A percentile compares a stretch with the other conserved stretches of the same genome.
Conservation (phyloP, 2,888 invertebrate genomes). For the Mechanitis mazaeus region DNA sequence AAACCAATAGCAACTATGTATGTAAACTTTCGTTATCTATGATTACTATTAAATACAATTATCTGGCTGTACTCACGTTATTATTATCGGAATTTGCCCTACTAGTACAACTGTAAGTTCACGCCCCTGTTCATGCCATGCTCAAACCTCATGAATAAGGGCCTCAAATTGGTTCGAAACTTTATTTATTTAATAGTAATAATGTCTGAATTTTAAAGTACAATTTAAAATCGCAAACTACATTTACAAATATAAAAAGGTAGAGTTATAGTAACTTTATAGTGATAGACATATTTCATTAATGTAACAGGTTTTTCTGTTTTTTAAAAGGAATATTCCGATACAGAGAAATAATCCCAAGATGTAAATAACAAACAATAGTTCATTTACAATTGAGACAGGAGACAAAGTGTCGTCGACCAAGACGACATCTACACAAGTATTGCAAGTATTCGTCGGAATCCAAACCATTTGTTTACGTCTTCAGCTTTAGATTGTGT, state of each 20-base stretch:
- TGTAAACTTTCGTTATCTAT: too few species aligned
- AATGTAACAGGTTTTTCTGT: background rate
- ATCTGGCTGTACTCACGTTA: too few species aligned
- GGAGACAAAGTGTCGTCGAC: constrained; percentile 31
- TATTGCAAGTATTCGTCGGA: constrained; percentile 7
- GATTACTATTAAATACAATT: too few species aligned
- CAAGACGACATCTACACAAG: constrained; percentile 21
- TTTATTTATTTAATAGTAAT: background rate
- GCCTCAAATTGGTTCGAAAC: too few species aligned
- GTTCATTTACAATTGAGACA: constrained; percentile 35
- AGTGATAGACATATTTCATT: too few species aligned
- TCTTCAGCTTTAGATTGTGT: constrained; percentile 1
- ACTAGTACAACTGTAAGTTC: too few species aligned
- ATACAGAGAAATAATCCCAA: constrained; percentile 2
- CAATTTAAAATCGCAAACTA: background rate
- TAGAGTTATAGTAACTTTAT: too few species aligned
- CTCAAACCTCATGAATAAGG: too few species aligned
- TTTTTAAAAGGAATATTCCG: background rate
- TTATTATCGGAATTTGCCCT: too few species aligned
- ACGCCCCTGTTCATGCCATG: too few species aligned
- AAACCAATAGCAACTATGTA: too few species aligned
- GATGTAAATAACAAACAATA: constrained; percentile 29
- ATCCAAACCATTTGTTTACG: constrained; percentile 1
- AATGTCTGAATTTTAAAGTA: background rate
- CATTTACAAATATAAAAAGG: too few species aligned